A percentile compares a stretch with the other conserved stretches of the same genome.
phyloP scores from a whole-genome alignment of 2,113 vertebrate species.

The Rhipidura dahli region DNA sequence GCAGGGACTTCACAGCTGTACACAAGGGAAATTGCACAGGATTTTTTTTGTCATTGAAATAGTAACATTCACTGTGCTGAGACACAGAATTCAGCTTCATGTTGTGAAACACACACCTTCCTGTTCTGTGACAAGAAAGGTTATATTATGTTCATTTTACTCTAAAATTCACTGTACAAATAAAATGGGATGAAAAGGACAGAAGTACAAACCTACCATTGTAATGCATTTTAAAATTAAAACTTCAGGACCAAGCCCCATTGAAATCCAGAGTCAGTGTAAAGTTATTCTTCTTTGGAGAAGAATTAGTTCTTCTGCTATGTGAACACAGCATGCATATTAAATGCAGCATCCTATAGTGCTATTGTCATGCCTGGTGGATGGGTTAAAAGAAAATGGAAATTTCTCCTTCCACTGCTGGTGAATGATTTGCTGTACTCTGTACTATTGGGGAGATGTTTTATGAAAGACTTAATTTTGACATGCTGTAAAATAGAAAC shows the following conservation, averaged over 20 bases:
- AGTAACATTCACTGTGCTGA: neutral
- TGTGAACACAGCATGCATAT: neutral
- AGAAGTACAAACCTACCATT: neutral
- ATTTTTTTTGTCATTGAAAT: neutral
- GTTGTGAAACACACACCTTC: neutral
- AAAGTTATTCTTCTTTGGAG: neutral
- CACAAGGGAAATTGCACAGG: neutral
- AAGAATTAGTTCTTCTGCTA: neutral
- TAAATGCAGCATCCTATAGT: neutral
- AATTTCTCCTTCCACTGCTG: neutral
- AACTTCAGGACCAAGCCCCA: neutral
- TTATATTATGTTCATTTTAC: neutral
- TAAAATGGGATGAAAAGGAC: neutral
- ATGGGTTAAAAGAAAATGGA: neutral
- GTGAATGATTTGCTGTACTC: neutral
- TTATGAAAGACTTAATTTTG: neutral
- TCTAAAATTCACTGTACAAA: neutral
- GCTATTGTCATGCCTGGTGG: neutral
- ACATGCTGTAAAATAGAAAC: neutral
- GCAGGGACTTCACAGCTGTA: neutral
- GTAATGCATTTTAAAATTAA: neutral
- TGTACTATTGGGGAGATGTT: neutral
- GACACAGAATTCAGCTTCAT: neutral
- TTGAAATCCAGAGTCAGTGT: neutral
- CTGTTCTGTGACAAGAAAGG: neutral